Evolutionary conservation across 2,113 vertebrate species (phyloP), one percentile per base, ranked within the genome.

Genomic region (Bubo blakistoni): DNA sequence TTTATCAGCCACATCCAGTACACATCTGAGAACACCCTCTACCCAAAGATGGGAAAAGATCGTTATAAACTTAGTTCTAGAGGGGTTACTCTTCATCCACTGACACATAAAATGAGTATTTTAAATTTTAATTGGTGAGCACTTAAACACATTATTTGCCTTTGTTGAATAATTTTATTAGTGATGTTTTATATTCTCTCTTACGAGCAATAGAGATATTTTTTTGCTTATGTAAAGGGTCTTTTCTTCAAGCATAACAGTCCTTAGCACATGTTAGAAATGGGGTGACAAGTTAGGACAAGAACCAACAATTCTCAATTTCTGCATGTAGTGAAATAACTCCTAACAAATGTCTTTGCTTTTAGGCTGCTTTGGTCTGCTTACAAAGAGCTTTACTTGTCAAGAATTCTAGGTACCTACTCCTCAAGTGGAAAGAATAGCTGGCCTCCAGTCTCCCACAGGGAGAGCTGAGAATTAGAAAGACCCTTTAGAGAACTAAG

Each of bases 401-500:
- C 91, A 91, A 84, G 85, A 79, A 90, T 72, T 89, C 61, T 91
- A 91, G 77, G 80, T 94, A 74, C 44, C 57, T 90, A 29, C 69
- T 84, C 69, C 57, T 90, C 59, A 71, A 88, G 58, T 58, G 30
- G 57, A 78, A 94, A 92, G 88, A 96, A 92, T 86, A 92, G 59
- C 72, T 91, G 80, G 67, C 69, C 77, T 88, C 67, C 57, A 90
- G 49, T 47, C 92, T 90, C 86, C 79, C 92, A 88, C 83, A 78
- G 82, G 57, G 86, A 94, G 59, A 90, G 80, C 42, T 55, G 86
- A 90, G 65, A 96, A 92, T 79, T 79, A 59, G 40, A 94, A 94
- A 93, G 92, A 81, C 79, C 87, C 89, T 91, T 96, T 40, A 69
- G 57, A 81, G 80, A 88, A 73, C 72, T 84, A 94, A 93, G 92